Conservation (phyloP, 2,113 vertebrate genomes). For the Eulacestoma nigropectus region DNA sequence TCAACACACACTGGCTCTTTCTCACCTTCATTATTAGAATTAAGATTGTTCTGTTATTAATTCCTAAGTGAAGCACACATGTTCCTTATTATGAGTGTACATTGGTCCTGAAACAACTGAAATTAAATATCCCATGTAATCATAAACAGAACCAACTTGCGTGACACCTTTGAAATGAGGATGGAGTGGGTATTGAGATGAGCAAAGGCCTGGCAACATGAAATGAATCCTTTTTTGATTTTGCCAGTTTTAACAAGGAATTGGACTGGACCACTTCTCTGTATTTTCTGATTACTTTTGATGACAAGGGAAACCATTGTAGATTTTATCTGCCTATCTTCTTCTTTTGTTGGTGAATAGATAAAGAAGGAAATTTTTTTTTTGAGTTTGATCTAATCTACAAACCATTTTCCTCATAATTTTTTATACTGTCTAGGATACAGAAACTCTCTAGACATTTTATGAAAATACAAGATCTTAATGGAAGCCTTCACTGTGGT, state of each 20-base stretch:
- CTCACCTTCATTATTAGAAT: not conserved
- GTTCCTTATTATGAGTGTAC: not conserved
- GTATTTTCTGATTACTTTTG: not conserved
- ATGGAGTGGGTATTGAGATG: not conserved
- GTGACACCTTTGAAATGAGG: not conserved
- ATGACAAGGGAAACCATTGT: not conserved
- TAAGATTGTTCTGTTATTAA: not conserved
- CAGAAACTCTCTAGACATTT: not conserved
- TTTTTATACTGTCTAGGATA: not conserved
- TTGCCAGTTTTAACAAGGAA: not conserved
- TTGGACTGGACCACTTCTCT: not conserved
- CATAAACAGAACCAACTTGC: not conserved
- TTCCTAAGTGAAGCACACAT: not conserved
- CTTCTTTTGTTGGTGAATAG: not conserved
- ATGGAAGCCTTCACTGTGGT: not conserved
- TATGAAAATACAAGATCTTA: not conserved
- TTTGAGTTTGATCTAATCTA: not conserved
- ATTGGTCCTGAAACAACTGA: not conserved
- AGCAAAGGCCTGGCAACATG: not conserved
- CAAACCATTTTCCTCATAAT: not conserved
- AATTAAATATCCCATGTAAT: not conserved
- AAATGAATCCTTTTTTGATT: not conserved
- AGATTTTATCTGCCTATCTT: not conserved
- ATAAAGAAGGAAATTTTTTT: not conserved
- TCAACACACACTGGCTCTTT: fast-evolving